phyloP scores from a whole-genome alignment of 1,140 invertebrate species.

The Drosophila melanica region DNA sequence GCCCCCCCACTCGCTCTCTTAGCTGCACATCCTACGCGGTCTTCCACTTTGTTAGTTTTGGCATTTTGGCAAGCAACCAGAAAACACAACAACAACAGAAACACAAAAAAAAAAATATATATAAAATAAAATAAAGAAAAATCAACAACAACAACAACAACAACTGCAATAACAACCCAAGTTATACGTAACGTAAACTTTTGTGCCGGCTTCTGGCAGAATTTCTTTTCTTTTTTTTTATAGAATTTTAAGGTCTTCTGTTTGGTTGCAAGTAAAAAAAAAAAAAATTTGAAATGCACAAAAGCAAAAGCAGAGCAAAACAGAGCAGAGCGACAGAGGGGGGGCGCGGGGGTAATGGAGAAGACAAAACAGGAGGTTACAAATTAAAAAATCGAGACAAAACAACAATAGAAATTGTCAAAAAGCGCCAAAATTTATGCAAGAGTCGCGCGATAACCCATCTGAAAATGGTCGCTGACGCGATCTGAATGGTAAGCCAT shows the following conservation, averaged over 20 bases:
- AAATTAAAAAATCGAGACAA: constrained; percentile 57
- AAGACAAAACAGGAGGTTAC: neutral
- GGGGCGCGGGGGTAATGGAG: too few species aligned
- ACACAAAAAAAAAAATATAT: neutral
- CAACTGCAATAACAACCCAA: constrained; percentile 56
- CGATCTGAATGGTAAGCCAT: neutral
- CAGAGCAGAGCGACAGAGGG: constrained; percentile 7
- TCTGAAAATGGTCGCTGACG: constrained; percentile 43
- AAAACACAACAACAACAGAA: constrained; percentile 39
- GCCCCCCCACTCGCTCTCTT: constrained; percentile 15
- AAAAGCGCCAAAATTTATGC: constrained; percentile 68
- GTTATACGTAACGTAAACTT: constrained; percentile 69
- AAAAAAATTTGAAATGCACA: constrained; percentile 62
- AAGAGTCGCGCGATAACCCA: constrained; percentile 64
- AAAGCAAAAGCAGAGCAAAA: constrained; percentile 10
- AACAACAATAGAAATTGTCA: constrained; percentile 65
- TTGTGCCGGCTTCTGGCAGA: constrained; percentile 39
- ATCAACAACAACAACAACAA: constrained; percentile 23
- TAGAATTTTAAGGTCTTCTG: constrained; percentile 59
- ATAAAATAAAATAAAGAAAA: too few species aligned
- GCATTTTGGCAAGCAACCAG: constrained; percentile 67
- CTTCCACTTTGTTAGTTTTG: constrained; percentile 66
- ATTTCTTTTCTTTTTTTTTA: constrained; percentile 34
- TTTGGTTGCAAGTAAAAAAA: constrained; percentile 45
- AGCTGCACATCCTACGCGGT: constrained; percentile 52